Percentiles rank a stretch among this genome's conserved stretches.
Conservation (phyloP, 2,113 vertebrate genomes). For the Aphyosemion australe region DNA sequence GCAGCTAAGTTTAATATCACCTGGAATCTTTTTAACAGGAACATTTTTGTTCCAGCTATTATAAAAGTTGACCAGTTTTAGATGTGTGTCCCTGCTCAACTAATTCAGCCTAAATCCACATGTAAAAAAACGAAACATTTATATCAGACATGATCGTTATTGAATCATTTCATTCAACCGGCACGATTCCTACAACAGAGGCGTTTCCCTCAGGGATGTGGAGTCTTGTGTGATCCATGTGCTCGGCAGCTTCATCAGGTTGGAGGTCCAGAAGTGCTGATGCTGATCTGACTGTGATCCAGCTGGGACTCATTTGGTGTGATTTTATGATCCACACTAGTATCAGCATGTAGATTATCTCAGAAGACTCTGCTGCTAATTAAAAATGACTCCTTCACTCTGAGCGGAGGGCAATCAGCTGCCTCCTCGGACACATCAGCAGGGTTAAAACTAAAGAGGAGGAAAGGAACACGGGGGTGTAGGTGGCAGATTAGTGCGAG, state of each 20-base stretch:
- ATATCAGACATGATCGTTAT: not conserved
- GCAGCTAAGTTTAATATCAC: too few relatives aligned
- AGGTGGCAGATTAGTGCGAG: not conserved
- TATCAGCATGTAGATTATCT: not conserved
- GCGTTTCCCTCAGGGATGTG: not conserved
- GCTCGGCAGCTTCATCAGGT: not conserved
- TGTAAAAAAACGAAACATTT: too few relatives aligned
- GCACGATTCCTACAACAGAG: not conserved
- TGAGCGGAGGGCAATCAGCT: conserved; percentile 2
- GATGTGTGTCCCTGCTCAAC: too few relatives aligned
- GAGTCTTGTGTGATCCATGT: not conserved
- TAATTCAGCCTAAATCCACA: too few relatives aligned
- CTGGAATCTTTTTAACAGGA: too few relatives aligned
- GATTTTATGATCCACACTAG: not conserved
- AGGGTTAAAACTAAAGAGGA: not conserved
- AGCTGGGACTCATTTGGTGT: not conserved
- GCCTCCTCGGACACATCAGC: conserved; percentile 9
- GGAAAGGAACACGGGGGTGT: not conserved
- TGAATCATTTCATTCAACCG: not conserved
- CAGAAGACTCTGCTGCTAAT: not conserved
- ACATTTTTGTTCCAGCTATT: too few relatives aligned
- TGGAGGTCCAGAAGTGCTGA: conserved; percentile 8
- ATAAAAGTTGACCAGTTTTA: too few relatives aligned
- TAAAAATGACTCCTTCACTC: not conserved
- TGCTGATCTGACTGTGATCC: conserved; percentile 3